Evolutionary conservation across 2,113 vertebrate species (phyloP).

Genomic region (Brienomyrus longianalis): DNA sequence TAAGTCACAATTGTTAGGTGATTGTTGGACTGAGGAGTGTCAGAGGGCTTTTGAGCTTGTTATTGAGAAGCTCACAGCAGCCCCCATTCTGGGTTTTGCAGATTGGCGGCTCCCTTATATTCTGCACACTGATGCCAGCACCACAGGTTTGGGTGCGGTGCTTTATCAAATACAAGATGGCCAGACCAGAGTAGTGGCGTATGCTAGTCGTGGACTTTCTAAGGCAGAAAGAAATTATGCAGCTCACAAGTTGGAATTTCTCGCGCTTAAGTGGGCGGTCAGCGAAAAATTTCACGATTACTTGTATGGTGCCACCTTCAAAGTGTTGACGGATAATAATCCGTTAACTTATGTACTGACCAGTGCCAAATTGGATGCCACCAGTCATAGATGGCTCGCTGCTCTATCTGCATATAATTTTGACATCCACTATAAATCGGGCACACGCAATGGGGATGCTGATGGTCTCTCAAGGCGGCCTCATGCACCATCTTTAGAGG

Average conservation of each 20-base stretch:
- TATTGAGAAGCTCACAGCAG: no score
- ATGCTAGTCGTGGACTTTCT: no score
- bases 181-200: no score
- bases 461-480: background rate
- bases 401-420: background rate
- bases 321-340: constrained; percentile 16
- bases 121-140: no score
- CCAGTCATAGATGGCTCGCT: background rate
- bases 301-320: background rate
- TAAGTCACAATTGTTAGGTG: background rate
- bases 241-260: constrained; percentile 12
- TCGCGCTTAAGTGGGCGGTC: constrained; percentile 1
- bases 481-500: background rate
- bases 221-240: no score
- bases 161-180: no score
- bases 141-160: no score
- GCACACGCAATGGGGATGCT: background rate
- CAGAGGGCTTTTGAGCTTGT: constrained; percentile 17
- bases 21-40: background rate
- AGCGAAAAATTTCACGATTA: constrained; percentile 24
- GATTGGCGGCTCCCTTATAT: no score
- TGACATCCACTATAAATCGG: background rate
- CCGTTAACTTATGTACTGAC: constrained; percentile 10
- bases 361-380: background rate
- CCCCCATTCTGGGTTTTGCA: no score